These are phyloP conservation scores for Bucorvus abyssinicus DNA, from an alignment of 2,797 vertebrate genomes.

Conservation along the genomic window DNA sequence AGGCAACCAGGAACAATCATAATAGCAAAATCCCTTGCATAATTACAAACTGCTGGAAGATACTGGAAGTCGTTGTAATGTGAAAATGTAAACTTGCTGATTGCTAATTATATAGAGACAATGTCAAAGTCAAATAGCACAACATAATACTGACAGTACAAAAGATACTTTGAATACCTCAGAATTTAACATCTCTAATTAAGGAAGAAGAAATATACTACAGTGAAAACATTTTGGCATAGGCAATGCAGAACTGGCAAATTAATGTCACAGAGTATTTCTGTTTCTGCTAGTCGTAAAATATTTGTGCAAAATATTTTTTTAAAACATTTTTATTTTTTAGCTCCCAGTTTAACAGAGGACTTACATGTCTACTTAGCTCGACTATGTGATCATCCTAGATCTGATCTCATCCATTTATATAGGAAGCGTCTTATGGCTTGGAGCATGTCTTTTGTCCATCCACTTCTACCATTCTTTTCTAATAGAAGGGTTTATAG, in stretches of 20 bases:
- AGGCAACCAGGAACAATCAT: not conserved
- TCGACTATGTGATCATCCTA: not conserved
- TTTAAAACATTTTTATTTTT: not conserved
- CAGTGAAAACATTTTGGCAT: slow-evolving; percentile 15
- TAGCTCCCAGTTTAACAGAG: not conserved
- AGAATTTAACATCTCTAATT: not conserved
- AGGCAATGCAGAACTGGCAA: not conserved
- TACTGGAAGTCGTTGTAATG: slow-evolving; percentile 9
- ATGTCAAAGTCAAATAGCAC: slow-evolving; percentile 19
- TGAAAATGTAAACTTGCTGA: slow-evolving; percentile 33
- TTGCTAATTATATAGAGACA: slow-evolving; percentile 36
- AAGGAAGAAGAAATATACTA: slow-evolving; percentile 28
- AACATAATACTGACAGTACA: not conserved
- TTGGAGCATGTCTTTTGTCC: not conserved
- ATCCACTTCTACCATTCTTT: not conserved
- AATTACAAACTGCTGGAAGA: slow-evolving; percentile 32
- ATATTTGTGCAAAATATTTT: not conserved
- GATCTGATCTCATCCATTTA: not conserved
- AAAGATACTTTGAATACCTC: slow-evolving; percentile 13
- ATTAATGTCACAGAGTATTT: slow-evolving; percentile 1
- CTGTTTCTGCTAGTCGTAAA: not conserved
- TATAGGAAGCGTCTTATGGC: not conserved
- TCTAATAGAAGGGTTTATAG: not conserved
- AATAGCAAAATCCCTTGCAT: not conserved
- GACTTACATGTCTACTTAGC: not conserved